Conservation (phyloP, 1,140 invertebrate genomes). For the Melanaphis sacchari region DNA sequence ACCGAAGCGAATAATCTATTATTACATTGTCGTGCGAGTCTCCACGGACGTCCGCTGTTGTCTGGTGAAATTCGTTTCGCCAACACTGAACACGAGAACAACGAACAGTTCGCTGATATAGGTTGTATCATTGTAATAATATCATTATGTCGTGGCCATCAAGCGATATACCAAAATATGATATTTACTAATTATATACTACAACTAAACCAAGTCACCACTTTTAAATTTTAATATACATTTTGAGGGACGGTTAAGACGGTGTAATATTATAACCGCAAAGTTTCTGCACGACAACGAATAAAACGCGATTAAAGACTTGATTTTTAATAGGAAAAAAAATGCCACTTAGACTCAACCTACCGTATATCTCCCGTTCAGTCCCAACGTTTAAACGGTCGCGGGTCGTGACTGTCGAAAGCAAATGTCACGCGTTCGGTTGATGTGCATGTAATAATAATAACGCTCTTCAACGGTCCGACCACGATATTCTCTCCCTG, state of each 20-base stretch:
- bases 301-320: not conserved
- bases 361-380: too few relatives aligned
- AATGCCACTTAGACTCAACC: not conserved
- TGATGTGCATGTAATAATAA: too few relatives aligned
- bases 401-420: too few relatives aligned
- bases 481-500: too few relatives aligned
- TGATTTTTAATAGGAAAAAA: not conserved
- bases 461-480: too few relatives aligned
- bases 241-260: not conserved
- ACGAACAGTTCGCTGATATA: not conserved
- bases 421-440: too few relatives aligned
- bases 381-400: too few relatives aligned
- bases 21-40: not conserved
- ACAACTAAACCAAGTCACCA: not conserved
- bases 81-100: not conserved
- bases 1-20: not conserved
- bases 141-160: not conserved
- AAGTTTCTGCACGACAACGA: not conserved
- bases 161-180: not conserved
- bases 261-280: not conserved
- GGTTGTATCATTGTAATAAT: not conserved
- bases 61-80: not conserved
- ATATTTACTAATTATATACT: not conserved
- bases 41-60: not conserved
- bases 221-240: not conserved